Evolutionary conservation across 1,140 invertebrate genomes (phyloP).

Genomic region (Chlorops oryzae): DNA sequence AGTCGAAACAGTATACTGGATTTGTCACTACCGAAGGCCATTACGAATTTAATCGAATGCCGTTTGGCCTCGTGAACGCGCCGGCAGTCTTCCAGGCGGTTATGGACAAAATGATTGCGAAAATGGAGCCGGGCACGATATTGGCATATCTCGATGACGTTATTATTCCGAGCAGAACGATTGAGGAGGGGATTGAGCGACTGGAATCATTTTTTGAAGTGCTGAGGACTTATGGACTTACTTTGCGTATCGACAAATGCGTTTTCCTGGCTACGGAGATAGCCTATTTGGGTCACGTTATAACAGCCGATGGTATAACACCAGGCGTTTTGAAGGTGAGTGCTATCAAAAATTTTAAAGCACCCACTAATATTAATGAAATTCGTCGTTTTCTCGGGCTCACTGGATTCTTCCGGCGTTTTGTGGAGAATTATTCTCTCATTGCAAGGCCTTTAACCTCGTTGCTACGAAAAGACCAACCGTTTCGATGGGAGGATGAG

Average conservation of each 20-base stretch:
- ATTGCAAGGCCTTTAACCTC: constrained; percentile 37
- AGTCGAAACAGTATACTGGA: constrained; percentile 44
- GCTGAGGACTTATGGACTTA: constrained; percentile 1
- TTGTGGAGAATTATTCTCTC: constrained; percentile 36
- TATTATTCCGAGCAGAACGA: constrained; percentile 16
- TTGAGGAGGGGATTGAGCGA: constrained; percentile 17
- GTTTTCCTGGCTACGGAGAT: constrained; percentile 5
- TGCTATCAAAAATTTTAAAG: neutral
- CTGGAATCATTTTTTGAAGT: constrained; percentile 7
- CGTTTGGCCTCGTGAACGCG: constrained; percentile 26
- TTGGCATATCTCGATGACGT: constrained; percentile 30
- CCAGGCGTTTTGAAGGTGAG: neutral
- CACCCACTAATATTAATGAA: neutral
- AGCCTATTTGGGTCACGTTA: constrained; percentile 10
- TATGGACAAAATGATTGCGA: constrained; percentile 25
- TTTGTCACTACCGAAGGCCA: constrained; percentile 36
- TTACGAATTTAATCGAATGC: constrained; percentile 27
- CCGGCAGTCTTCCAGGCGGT: constrained; percentile 47
- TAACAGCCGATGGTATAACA: constrained; percentile 17
- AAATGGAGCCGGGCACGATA: constrained; percentile 2
- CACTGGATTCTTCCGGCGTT: constrained; percentile 42
- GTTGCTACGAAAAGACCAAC: constrained; percentile 23
- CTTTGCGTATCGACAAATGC: constrained; percentile 7
- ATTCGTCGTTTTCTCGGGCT: constrained; percentile 4
- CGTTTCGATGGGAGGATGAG: neutral